Evolutionary conservation across 30 jellyfish, hydroid and myxozoan genomes (phyloP), one percentile per base, ranked within the genome.

Genomic region (Cassiopea andromeda): DNA sequence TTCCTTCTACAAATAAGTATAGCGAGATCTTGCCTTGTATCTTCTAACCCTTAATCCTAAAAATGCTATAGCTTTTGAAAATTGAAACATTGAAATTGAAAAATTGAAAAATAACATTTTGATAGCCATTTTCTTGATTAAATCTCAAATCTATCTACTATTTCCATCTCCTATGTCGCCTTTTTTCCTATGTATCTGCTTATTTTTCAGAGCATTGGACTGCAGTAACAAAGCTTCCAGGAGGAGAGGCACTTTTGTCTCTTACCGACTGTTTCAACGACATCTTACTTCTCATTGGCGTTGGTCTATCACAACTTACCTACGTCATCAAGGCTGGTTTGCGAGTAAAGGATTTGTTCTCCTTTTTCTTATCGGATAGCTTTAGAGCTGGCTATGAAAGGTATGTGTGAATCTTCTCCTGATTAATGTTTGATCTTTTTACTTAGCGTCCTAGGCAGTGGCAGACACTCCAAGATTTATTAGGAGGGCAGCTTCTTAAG

Each of bases 361-460:
- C 99, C 4, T 96, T 89, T 88, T 78, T 96, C 48, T 79, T 96
- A 9, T 92, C 99, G n/a, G 99, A 96, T 72, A 96, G 99, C 74
- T 96, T 96, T 73, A 75, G 99, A 57, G 97, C 97, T 15, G 98
- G 93, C 38, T 96, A 96, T 85, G 99, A 96, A 46, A 89, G 99
- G 99, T 85, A 69, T 38, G 96, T 3, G 54, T 7, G 2, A 61
- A n/a, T n/a, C 64, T 50, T 50, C 5, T 9, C 64, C 5, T 2
- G 64, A 50, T 50, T 2, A 50, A 50, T 9, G 9, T 50, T 47
- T 46, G 27, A 5, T 13, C 44, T 18, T 3, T 49, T 7, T 68
- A 2, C 66, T 44, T 61, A 8, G 49, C 45, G 1, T 44, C 46
- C 84, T 13, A 75, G 9, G 38, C 18, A 8, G 3, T 3, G 44